A percentile compares a stretch with the other conserved stretches of the same genome.
These are phyloP conservation scores for Andrena cerasifolii DNA, from an alignment of 1,140 invertebrate species.

Conservation along the genomic window DNA sequence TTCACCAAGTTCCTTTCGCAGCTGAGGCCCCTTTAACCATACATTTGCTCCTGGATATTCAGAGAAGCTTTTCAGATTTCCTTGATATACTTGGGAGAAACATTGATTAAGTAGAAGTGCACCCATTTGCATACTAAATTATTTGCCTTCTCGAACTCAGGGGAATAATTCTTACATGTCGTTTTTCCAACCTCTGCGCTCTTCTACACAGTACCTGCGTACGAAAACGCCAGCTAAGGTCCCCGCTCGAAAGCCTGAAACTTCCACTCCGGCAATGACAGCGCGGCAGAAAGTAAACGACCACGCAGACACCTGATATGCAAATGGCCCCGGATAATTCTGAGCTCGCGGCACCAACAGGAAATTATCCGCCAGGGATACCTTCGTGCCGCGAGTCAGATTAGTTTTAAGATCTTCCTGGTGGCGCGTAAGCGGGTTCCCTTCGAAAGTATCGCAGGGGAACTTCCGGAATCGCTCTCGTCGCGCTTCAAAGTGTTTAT, in stretches of 20 bases:
- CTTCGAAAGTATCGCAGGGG: background rate
- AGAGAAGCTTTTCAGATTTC: too few species aligned
- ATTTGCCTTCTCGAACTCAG: too few species aligned
- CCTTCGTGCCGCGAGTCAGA: background rate
- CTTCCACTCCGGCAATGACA: background rate
- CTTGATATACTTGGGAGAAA: too few species aligned
- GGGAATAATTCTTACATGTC: too few species aligned
- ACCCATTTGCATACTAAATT: too few species aligned
- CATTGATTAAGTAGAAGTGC: too few species aligned
- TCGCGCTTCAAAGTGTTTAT: background rate
- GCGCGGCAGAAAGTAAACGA: background rate
- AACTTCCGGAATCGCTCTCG: conserved; percentile 2
- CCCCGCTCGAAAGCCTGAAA: background rate
- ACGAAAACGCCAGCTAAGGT: background rate
- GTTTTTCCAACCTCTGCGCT: too few species aligned
- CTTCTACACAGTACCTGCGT: too few species aligned
- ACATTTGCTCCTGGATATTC: too few species aligned
- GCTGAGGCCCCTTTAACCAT: too few species aligned
- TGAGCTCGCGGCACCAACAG: background rate
- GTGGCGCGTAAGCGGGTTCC: background rate
- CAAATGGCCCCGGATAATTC: conserved; percentile 14
- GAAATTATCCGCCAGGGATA: background rate
- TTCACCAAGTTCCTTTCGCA: too few species aligned
- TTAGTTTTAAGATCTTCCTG: background rate
- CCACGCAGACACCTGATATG: background rate